Evolutionary conservation across 2,888 invertebrate species (phyloP).

Genomic region (Lepidochitona cinerea): DNA sequence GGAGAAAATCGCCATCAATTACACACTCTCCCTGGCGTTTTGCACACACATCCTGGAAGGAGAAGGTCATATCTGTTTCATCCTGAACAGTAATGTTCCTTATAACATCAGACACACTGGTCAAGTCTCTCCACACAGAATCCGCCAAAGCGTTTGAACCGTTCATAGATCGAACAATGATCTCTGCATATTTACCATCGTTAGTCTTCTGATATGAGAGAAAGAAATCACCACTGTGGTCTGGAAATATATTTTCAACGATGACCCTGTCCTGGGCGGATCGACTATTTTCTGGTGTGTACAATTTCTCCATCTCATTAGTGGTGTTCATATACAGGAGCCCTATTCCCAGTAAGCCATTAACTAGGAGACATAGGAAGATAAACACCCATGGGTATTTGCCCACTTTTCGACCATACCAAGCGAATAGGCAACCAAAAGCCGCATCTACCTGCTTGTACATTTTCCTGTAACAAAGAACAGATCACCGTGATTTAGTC

Average conservation of each 20-base stretch:
- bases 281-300: slow-evolving; percentile 14
- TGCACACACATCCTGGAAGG: slow-evolving; percentile 13
- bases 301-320: slow-evolving; percentile 10
- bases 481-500: too few species aligned
- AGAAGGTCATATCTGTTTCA: background rate
- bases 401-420: slow-evolving; percentile 7
- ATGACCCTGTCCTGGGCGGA: slow-evolving; percentile 6
- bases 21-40: slow-evolving; percentile 13
- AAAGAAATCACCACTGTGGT: slow-evolving; percentile 6
- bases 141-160: slow-evolving; percentile 3
- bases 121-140: background rate
- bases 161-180: slow-evolving; percentile 8
- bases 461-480: too few species aligned
- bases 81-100: slow-evolving; percentile 8
- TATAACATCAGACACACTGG: background rate
- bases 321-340: slow-evolving; percentile 5
- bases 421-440: background rate
- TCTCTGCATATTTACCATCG: slow-evolving; percentile 18
- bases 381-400: slow-evolving; percentile 3
- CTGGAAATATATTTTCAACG: slow-evolving; percentile 4
- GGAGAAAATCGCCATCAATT: slow-evolving; percentile 11
- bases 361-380: slow-evolving; percentile 6
- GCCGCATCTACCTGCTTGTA: background rate
- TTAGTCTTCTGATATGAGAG: slow-evolving; percentile 16
- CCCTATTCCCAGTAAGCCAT: slow-evolving; percentile 9